These are phyloP conservation scores for Campylomormyrus numenius DNA, from an alignment of 2,113 vertebrate species.

Conservation along the genomic window DNA sequence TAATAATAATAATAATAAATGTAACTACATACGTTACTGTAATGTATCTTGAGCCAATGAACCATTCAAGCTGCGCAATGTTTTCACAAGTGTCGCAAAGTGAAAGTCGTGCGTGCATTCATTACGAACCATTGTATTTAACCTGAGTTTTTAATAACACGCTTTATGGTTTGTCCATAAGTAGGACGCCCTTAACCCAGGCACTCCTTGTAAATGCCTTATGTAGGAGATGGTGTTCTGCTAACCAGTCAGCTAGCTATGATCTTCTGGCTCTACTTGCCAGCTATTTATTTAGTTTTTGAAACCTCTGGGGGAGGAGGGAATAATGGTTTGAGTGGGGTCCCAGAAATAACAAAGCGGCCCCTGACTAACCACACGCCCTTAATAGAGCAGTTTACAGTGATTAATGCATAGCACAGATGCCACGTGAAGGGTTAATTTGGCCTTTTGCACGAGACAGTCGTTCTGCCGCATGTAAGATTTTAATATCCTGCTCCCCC, in stretches of 20 bases:
- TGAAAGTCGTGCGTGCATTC: not conserved
- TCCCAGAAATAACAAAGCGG: not conserved
- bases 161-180: not conserved
- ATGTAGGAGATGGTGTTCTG: not conserved
- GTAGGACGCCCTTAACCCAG: not conserved
- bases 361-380: not conserved
- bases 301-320: not conserved
- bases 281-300: not conserved
- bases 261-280: not conserved
- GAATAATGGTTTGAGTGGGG: not conserved
- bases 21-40: not conserved
- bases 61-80: not conserved
- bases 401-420: not conserved
- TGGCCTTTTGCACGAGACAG: not conserved
- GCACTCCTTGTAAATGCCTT: not conserved
- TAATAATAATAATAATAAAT: not conserved
- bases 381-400: not conserved
- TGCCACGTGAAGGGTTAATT: not conserved
- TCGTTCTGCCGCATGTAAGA: not conserved
- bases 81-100: not conserved
- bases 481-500: not conserved
- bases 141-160: not conserved
- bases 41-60: not conserved
- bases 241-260: not conserved
- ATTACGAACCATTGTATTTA: not conserved